phyloP scores from a whole-genome alignment of 2,797 vertebrate genomes.

The Vultur gryphus region DNA sequence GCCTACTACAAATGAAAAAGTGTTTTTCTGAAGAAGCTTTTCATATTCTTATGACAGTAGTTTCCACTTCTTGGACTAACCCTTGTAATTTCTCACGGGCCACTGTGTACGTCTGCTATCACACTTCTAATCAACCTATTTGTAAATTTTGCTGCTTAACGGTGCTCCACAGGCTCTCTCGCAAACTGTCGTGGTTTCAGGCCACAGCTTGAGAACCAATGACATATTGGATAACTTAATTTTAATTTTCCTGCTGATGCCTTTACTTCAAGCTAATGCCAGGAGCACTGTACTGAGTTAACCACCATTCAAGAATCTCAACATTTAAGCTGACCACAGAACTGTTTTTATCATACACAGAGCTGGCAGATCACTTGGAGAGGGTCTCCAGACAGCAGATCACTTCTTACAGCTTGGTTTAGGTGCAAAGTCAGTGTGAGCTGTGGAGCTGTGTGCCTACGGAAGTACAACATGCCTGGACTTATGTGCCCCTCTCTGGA shows the following conservation, averaged over 20 bases:
- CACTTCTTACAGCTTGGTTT: not conserved
- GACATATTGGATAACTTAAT: not conserved
- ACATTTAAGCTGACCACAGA: not conserved
- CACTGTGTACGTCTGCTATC: not conserved
- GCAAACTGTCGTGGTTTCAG: not conserved
- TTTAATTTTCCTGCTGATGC: not conserved
- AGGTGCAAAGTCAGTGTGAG: not conserved
- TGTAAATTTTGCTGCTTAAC: not conserved
- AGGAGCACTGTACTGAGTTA: not conserved
- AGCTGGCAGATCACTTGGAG: not conserved
- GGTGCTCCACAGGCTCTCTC: not conserved
- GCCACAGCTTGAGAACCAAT: not conserved
- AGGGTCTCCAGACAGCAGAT: not conserved
- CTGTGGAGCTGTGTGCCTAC: not conserved
- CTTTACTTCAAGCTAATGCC: not conserved
- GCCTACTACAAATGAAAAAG: not conserved
- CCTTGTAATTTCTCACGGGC: not conserved
- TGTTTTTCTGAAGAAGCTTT: not conserved
- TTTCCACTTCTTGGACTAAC: not conserved
- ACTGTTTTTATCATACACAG: not conserved
- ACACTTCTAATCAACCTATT: not conserved
- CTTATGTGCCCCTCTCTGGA: not conserved
- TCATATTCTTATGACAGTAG: not conserved
- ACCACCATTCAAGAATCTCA: not conserved
- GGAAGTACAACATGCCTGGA: not conserved